Evolutionary conservation across 2,888 invertebrate genomes (phyloP).

Genomic region (Sympetrum striolatum): DNA sequence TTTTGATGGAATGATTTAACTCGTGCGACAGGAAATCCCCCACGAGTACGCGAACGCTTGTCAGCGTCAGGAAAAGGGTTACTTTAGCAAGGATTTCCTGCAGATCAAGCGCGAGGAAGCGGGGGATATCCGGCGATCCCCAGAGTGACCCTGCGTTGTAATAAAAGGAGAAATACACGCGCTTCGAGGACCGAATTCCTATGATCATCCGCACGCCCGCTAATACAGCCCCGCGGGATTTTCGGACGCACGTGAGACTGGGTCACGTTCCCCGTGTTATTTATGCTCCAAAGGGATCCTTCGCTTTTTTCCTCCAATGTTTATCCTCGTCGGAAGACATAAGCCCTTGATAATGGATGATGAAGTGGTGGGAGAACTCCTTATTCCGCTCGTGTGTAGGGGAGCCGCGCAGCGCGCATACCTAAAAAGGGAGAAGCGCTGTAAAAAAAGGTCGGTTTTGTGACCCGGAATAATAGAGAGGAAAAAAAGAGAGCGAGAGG

Average conservation of each 20-base stretch:
- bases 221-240: background rate
- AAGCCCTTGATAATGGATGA: background rate
- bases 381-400: background rate
- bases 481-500: background rate
- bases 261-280: slow-evolving; percentile 27
- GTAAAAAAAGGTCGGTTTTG: slow-evolving; percentile 5
- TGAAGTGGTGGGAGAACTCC: background rate
- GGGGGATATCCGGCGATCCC: background rate
- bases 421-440: background rate
- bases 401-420: background rate
- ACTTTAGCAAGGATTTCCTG: too few species aligned
- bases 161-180: slow-evolving; percentile 7
- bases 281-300: background rate
- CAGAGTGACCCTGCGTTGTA: background rate
- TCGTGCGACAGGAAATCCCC: too few species aligned
- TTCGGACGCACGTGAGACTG: background rate
- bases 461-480: slow-evolving; percentile 5
- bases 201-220: slow-evolving; percentile 6
- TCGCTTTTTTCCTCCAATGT: background rate
- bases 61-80: too few species aligned
- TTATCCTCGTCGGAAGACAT: background rate
- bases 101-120: background rate
- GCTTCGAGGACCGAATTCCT: slow-evolving; percentile 22
- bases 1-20: too few species aligned
- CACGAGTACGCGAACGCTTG: too few species aligned